Conservation (phyloP, 1,140 invertebrate genomes). For the Lutraria rhynchaena region DNA sequence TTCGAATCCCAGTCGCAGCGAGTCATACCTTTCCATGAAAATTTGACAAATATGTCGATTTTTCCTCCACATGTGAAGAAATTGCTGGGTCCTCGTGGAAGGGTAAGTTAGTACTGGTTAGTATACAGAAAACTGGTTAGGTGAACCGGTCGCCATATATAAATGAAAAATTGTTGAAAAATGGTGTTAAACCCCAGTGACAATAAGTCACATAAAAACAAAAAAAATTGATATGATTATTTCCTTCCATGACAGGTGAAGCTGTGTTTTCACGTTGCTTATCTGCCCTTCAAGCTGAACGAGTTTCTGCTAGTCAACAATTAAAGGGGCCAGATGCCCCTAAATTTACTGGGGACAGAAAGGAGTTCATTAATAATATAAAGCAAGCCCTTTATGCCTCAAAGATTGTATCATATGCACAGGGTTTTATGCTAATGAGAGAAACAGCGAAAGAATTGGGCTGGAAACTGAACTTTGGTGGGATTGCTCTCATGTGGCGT, state of each 20-base stretch:
- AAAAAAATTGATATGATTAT: too few relatives aligned
- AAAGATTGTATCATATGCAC: conserved; percentile 99
- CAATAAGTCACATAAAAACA: too few relatives aligned
- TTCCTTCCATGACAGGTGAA: conserved; percentile 89
- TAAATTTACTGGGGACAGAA: conserved; percentile 87
- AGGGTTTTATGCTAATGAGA: conserved; percentile 99
- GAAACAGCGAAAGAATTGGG: conserved; percentile 95
- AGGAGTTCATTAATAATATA: conserved; percentile 90
- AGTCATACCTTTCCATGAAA: too few relatives aligned
- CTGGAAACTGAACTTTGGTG: conserved; percentile 99
- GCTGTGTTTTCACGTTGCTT: conserved; percentile 98
- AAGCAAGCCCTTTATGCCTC: conserved; percentile 96
- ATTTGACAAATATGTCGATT: too few relatives aligned
- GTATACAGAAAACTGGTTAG: too few relatives aligned
- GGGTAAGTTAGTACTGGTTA: too few relatives aligned
- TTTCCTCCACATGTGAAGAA: too few relatives aligned
- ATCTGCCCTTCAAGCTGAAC: conserved; percentile 93
- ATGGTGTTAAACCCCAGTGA: too few relatives aligned
- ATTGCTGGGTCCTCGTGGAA: too few relatives aligned
- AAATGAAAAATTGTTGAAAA: too few relatives aligned
- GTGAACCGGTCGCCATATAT: too few relatives aligned
- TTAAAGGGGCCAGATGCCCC: conserved; percentile 85
- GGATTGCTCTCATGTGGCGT: conserved; percentile 99
- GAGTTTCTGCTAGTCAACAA: conserved; percentile 90
- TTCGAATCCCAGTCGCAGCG: too few relatives aligned